phyloP scores from a whole-genome alignment of 1,140 invertebrate genomes.

The Drosophila albomicans region DNA sequence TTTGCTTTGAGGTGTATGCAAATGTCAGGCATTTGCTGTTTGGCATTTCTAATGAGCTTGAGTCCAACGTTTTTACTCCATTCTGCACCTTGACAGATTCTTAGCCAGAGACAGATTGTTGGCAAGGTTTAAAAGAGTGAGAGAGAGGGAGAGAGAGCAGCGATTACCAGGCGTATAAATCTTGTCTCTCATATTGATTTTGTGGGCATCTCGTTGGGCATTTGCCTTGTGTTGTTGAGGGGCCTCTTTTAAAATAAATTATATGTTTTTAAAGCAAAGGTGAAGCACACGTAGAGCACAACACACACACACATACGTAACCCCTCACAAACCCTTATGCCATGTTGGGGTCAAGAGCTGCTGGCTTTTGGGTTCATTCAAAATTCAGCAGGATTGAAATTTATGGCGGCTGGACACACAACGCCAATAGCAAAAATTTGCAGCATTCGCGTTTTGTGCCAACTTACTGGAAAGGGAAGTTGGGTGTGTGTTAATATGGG shows the following conservation, averaged over 20 bases:
- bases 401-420: slow-evolving; percentile 79
- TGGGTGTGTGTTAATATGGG: slow-evolving; percentile 68
- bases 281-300: slow-evolving; percentile 54
- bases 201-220: slow-evolving; percentile 28
- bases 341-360: slow-evolving; percentile 34
- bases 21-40: slow-evolving; percentile 78
- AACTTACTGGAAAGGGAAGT: not conserved
- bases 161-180: slow-evolving; percentile 79
- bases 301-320: slow-evolving; percentile 1
- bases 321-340: not conserved
- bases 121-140: slow-evolving; percentile 38
- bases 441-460: slow-evolving; percentile 55
- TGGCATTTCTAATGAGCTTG: slow-evolving; percentile 76
- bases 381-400: slow-evolving; percentile 81
- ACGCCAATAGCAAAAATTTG: slow-evolving; percentile 69
- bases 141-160: slow-evolving; percentile 34
- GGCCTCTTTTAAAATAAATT: slow-evolving; percentile 79
- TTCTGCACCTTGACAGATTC: not conserved
- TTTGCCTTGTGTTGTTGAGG: slow-evolving; percentile 56
- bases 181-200: slow-evolving; percentile 74
- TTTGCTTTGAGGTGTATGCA: slow-evolving; percentile 61
- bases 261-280: slow-evolving; percentile 74
- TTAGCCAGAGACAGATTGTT: slow-evolving; percentile 38
- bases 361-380: slow-evolving; percentile 61
- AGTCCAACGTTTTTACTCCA: slow-evolving; percentile 10